Evolutionary conservation across 2,888 invertebrate genomes (phyloP), one percentile per base, ranked within the genome.

Genomic region (Leptura quadrifasciata): DNA sequence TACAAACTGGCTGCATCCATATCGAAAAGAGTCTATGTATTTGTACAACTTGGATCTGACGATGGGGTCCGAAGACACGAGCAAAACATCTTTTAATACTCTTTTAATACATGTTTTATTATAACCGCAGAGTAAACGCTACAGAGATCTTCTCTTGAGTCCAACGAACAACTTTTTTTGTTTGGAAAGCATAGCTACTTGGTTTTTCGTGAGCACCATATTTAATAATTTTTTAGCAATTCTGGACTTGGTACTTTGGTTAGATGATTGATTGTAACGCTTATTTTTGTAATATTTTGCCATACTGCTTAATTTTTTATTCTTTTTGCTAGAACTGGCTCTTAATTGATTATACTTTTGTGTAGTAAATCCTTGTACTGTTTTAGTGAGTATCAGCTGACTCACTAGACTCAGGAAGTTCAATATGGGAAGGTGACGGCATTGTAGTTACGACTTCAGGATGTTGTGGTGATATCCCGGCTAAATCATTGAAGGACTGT

Each of bases 1-100:
- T 65, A 70, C n/a, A n/a, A n/a, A n/a, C n/a, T n/a, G 82, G 81
- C 65, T 81, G 81, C 47, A 81, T 82, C 79, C 81, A 81, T 21
- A 65, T 57, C 1, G 55, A 64, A 77, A 79, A 79, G n/a, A 81
- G 67, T 47, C 73, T 76, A 27, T 76, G 65, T 52, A 74, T 80
- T 52, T 52, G 52, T 12, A 52, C 17, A 52, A 52, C 63, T 15
- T 27, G 27, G 27, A 63, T 6, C 27, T 27, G 63, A 63, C 63
- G 21, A 63, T 27, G 63, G 8, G 27, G 21, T 6, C 63, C 63
- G 9, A 63, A 27, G 12, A 63, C 63, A 24, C 27, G 63, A 64
- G 35, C 31, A 52, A 8, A 3, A 31, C 52, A 52, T 52, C 52
- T 12, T 52, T 52, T 52, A 52, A 52, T 52, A 52, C 10, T 17